Conservation (phyloP, 1,140 invertebrate species). For the Drosophila takahashii region DNA sequence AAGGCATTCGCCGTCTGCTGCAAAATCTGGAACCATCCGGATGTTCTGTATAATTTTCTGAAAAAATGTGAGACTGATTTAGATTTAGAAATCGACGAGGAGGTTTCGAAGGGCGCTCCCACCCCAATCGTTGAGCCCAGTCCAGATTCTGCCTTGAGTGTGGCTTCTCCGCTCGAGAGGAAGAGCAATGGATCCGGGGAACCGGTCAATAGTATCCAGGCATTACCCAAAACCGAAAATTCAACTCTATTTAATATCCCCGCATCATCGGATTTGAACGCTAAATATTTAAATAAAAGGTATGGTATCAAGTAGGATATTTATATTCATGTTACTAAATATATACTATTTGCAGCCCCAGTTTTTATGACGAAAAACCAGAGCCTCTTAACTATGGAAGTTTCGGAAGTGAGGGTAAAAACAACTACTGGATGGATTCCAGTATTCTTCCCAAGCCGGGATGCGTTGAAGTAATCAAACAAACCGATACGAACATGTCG, state of each 20-base stretch:
- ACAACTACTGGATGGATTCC: constrained; percentile 74
- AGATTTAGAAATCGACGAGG: constrained; percentile 93
- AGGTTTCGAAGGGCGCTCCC: constrained; percentile 59
- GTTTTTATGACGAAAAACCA: constrained; percentile 54
- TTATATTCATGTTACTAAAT: neutral
- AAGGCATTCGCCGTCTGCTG: constrained; percentile 99
- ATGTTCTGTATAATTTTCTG: constrained; percentile 96
- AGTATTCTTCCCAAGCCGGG: constrained; percentile 68
- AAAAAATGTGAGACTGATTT: constrained; percentile 94
- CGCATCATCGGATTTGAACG: constrained; percentile 32
- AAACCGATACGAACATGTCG: constrained; percentile 55
- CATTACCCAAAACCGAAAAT: constrained; percentile 23
- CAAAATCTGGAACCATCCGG: constrained; percentile 99
- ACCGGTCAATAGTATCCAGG: constrained; percentile 10
- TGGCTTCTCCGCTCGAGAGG: constrained; percentile 24
- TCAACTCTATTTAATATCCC: constrained; percentile 26
- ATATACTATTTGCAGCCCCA: constrained; percentile 11
- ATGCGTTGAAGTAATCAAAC: constrained; percentile 67
- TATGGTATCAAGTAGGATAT: neutral
- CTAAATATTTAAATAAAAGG: constrained; percentile 50
- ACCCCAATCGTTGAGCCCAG: constrained; percentile 40
- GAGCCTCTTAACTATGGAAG: constrained; percentile 51
- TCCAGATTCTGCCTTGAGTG: constrained; percentile 19
- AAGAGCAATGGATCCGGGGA: constrained; percentile 17
- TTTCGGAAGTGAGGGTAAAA: constrained; percentile 51